Evolutionary conservation across 2,113 vertebrate species (phyloP), one percentile per base, ranked within the genome.

Genomic region (Chloropsis cyanopogon): DNA sequence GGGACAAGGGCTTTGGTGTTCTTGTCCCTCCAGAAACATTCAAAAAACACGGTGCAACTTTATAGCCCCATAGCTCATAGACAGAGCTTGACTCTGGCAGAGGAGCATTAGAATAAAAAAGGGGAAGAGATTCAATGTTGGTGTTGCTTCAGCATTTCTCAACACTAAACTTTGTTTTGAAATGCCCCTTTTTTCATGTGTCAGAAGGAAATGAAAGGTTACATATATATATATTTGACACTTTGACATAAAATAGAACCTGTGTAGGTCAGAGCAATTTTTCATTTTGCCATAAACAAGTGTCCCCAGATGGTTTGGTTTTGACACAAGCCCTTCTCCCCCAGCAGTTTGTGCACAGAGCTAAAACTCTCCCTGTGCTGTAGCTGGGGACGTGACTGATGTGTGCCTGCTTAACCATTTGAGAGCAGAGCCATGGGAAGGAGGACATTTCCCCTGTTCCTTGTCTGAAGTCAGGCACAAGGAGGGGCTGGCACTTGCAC

Each of bases 261-360:
- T 60, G 49, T 64, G 77, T 70, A 95, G 91, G 84, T 90, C 78
- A 72, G 44, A 72, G 61, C 70, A 87, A 68, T 91, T 91, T 87
- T 85, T 92, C 19, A 15, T 89, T 87, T 87, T 86, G 73, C 73
- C 73, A 41, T 42, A 16, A 82, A 68, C 52, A 68, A 66, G 80
- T 29, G 37, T 68, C 61, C 56, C 41, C 61, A 89, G 57, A 21
- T 29, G 37, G 10, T 46, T 71, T 83, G 39, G 41, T 92, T 81
- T 29, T 20, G 16, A 5, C 41, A 84, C 25, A 28, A 31, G 17
- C 16, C 81, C 53, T 68, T 59, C n/a, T 65, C 71, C 53, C 53
- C 63, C n/a, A 18, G 63, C 70, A 82, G 57, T 23, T 37, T 59
- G 44, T 64, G 56, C 64, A 33, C 59, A 44, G 63, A 92, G 56